Percentiles rank a stretch among this genome's conserved stretches.
Evolutionary conservation across 2,797 vertebrate genomes (phyloP).

Genomic region (Sebastes glaucus): DNA sequence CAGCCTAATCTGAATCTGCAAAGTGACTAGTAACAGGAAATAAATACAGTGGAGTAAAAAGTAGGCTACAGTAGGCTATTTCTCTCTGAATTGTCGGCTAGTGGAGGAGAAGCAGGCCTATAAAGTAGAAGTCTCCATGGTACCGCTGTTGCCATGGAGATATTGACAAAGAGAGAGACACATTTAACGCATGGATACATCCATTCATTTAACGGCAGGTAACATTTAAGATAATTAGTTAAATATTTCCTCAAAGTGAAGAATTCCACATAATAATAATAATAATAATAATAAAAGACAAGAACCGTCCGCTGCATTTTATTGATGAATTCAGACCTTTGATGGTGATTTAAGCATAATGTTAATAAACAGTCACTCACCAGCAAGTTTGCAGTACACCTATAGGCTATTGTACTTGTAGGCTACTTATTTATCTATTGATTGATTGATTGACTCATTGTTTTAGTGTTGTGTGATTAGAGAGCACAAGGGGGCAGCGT

Average conservation of each 20-base stretch:
- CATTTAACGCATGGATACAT: neutral
- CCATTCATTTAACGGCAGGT: neutral
- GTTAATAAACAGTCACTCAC: neutral
- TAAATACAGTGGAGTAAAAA: neutral
- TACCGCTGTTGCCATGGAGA: constrained; percentile 65
- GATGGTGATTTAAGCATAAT: neutral
- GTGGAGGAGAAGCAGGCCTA: neutral
- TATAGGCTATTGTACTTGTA: neutral
- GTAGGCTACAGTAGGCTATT: neutral
- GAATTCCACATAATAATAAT: neutral
- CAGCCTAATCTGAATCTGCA: too few relatives aligned
- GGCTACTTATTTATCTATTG: neutral
- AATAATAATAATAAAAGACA: neutral
- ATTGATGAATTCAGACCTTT: neutral
- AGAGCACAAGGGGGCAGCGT: constrained; percentile 67
- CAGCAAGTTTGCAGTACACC: neutral
- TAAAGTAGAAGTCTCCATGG: constrained; percentile 42
- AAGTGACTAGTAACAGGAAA: neutral
- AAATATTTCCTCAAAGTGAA: neutral
- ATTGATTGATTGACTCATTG: neutral
- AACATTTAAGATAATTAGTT: rapidly evolving
- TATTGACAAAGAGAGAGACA: constrained; percentile 23
- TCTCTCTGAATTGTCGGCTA: too few relatives aligned
- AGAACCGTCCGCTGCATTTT: neutral
- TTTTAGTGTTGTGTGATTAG: neutral